A percentile compares a stretch with the other conserved stretches of the same genome.
Evolutionary conservation across 2,888 invertebrate species (phyloP).

Genomic region (Molanna angustata): DNA sequence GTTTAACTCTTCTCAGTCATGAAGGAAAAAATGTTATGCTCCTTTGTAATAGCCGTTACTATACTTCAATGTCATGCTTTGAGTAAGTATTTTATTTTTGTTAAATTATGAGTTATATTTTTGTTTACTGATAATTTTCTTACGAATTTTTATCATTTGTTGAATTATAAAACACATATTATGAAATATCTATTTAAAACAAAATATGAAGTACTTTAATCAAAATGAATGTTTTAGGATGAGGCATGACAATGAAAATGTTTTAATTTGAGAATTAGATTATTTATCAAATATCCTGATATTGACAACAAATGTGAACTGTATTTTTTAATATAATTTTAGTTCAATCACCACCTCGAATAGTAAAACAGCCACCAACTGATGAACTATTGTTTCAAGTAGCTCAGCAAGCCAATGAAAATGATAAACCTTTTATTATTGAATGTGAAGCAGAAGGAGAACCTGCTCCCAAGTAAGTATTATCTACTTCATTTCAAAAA

Average conservation of each 20-base stretch:
- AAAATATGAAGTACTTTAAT: too few species aligned
- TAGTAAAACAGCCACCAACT: constrained; percentile 88
- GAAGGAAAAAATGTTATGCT: constrained; percentile 11
- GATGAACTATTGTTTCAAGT: constrained; percentile 92
- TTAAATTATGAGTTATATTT: too few species aligned
- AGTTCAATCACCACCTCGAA: constrained; percentile 89
- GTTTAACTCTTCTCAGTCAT: constrained; percentile 10
- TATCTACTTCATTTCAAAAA: constrained; percentile 33
- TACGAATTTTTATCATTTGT: too few species aligned
- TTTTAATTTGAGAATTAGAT: too few species aligned
- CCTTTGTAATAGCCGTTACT: constrained; percentile 23
- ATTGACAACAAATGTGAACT: background rate
- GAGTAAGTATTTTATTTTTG: constrained; percentile 34
- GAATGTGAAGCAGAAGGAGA: constrained; percentile 96
- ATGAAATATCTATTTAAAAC: too few species aligned
- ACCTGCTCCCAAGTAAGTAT: constrained; percentile 83
- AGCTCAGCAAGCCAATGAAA: constrained; percentile 74
- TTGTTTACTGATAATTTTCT: too few species aligned
- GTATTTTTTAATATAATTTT: constrained; percentile 30
- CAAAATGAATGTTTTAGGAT: too few species aligned
- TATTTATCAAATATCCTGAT: too few species aligned
- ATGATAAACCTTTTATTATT: constrained; percentile 91
- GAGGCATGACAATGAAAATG: too few species aligned
- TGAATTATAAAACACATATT: too few species aligned
- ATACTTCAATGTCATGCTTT: constrained; percentile 29